Base-by-base conservation (phyloP, 23 tunicate genomes). In the Trididemnum nubilum region DNA sequence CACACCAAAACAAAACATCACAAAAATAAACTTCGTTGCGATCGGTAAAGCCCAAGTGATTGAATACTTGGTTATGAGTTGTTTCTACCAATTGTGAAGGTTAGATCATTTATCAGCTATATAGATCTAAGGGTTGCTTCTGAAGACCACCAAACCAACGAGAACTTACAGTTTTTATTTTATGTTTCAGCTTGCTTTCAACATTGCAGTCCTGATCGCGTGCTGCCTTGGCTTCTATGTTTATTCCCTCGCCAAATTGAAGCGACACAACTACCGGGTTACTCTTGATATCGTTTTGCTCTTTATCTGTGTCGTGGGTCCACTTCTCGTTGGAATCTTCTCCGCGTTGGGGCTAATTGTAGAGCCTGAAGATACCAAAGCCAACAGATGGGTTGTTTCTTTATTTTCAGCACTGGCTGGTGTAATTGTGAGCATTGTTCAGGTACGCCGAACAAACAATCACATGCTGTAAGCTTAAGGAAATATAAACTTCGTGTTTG, bases 271-370 rank as follows among this genome's bases (percentile, higher is more conserved):
- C 28, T 38, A 57, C 9, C 15, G 58, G 9, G 78, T 73, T 21
- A 73, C 30, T 26, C 78, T 91, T 24, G 97, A 91, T 44, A 79
- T 60, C 19, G 90, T 85, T 22, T 70, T 91, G 1, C 83, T 85
- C 5, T 36, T 91, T 34, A 74, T 91, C 21, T 77, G 81, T 50
- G 39, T 91, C 28, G 54, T 33, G 19, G 87, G 97, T 9, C 83
- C 86, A 5, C 65, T 83, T 4, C 36, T 73, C 12, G 22, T 81
- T 21, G 87, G 81, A 35, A 36, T 75, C 24, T 91, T 91, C 70
- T 80, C 78, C 0, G 58, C 33, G 5, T 38, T 90, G 31, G 81
- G 89, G 15, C 36, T 78, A 12, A 54, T 23, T 33, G 88, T 73
- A 15, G 84, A 82, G 0, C 30, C 78, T 3, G 29, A 39, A 2